Conservation (phyloP, 1,140 invertebrate genomes). For the Epicauta chinensis region DNA sequence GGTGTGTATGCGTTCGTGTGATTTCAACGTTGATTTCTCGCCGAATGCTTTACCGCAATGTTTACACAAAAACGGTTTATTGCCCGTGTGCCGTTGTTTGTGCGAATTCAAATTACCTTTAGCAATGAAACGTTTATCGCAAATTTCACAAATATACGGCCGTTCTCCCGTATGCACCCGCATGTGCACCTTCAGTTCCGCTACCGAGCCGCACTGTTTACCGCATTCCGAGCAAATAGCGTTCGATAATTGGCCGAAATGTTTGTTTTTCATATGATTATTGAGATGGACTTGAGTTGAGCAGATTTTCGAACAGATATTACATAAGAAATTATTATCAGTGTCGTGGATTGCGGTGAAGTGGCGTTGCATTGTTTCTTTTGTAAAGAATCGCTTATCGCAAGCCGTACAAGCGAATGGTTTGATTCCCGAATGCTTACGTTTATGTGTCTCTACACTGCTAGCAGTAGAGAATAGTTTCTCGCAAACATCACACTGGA, state of each 20-base stretch:
- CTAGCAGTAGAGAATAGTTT: constrained; percentile 14
- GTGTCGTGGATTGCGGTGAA: constrained; percentile 18
- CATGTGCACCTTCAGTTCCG: constrained; percentile 17
- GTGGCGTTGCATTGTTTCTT: constrained; percentile 22
- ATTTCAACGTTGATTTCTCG: constrained; percentile 43
- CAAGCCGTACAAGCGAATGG: constrained; percentile 18
- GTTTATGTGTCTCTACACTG: constrained; percentile 18
- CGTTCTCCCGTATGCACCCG: constrained; percentile 18
- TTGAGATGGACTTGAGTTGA: constrained; percentile 19
- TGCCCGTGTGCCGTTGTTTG: constrained; percentile 61
- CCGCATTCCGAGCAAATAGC: constrained; percentile 15
- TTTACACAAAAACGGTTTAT: constrained; percentile 62
- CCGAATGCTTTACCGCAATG: constrained; percentile 51
- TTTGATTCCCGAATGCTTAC: constrained; percentile 17
- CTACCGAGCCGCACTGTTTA: constrained; percentile 19
- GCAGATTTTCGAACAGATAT: constrained; percentile 20
- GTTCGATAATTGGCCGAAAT: constrained; percentile 12
- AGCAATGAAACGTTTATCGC: constrained; percentile 18
- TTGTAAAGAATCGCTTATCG: constrained; percentile 19
- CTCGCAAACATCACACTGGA: constrained; percentile 17
- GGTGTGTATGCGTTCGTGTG: constrained; percentile 44
- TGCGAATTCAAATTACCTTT: constrained; percentile 39
- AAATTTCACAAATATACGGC: constrained; percentile 21
- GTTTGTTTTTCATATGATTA: constrained; percentile 22
- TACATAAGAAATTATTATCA: constrained; percentile 21